Evolutionary conservation across 2,113 vertebrate genomes (phyloP), one percentile per base, ranked within the genome.

Genomic region (Podarcis raffonei): DNA sequence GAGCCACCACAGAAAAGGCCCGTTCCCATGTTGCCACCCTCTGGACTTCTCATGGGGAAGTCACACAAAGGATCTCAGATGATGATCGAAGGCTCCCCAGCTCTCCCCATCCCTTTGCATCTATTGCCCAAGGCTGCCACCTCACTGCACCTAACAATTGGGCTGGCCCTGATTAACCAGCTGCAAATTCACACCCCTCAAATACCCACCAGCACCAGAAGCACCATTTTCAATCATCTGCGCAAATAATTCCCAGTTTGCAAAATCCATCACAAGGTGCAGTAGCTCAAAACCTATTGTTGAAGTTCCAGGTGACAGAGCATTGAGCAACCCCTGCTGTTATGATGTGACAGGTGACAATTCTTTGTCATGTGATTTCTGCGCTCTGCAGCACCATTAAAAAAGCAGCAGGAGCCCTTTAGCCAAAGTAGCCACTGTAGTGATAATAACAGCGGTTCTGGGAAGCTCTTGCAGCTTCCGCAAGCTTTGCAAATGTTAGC

Each of bases 301-400:
- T 80, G 83, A 90, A 89, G 75, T 3, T 35, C 72, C 75, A 86
- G 65, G 39, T 23, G 13, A 87, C 59, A 88, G 59, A 16, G 68
- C 30, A 86, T 53, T 20, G 39, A 86, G 32, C 78, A 81, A 87
- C 22, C 22, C 6, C 78, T 74, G 85, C 4, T 84, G 39, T 18
- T 86, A 30, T 16, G 53, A 12, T 39, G 3, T 1, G 62, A 79
- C 84, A 90, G 71, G 39, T 81, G 30, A 62, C 32, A 89, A 85
- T 12, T 76, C 77, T 87, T 23, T 62, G 53, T 87, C 85, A 80
- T 75, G 79, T 94, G 90, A 90, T 88, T 77, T 89, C 88, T 90
- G 71, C 32, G 66, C 82, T 65, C 65, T 83, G 27, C 37, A 87
- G 30, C 1, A 62, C 0, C 87, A 83, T 30, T 30, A 83, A 89